These are phyloP conservation scores for Heliconius eleuchia DNA, from an alignment of 1,140 invertebrate genomes.

Conservation along the genomic window DNA sequence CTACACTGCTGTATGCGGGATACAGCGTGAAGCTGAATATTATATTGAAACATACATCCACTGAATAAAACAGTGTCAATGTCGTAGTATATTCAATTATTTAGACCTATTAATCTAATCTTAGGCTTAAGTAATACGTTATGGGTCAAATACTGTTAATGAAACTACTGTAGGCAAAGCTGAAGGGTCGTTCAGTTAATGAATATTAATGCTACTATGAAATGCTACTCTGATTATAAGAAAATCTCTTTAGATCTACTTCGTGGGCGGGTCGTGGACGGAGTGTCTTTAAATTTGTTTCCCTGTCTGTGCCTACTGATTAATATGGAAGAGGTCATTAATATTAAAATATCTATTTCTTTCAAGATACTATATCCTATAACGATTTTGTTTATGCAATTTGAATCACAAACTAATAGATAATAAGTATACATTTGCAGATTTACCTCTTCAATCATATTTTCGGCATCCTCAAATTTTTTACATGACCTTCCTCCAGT, in stretches of 20 bases:
- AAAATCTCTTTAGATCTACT: background rate
- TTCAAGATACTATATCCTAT: background rate
- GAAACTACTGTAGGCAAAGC: background rate
- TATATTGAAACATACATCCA: too few species aligned
- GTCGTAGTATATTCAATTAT: background rate
- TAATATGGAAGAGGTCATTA: too few species aligned
- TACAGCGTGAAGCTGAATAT: too few species aligned
- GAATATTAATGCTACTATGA: background rate
- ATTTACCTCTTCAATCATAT: too few species aligned
- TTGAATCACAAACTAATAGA: background rate
- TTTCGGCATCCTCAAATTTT: too few species aligned
- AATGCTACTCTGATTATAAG: background rate
- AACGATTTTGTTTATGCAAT: conserved; percentile 1
- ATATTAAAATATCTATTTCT: background rate
- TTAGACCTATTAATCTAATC: background rate
- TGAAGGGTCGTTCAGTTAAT: background rate
- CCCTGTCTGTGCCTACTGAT: too few species aligned
- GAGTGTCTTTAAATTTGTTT: too few species aligned
- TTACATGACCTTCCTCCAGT: too few species aligned
- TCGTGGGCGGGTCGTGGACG: too few species aligned
- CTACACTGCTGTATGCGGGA: too few species aligned
- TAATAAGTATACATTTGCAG: background rate
- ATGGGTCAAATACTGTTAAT: background rate
- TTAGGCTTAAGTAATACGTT: background rate
- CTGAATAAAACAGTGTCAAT: background rate